Evolutionary conservation across 2,888 invertebrate species (phyloP), one percentile per base, ranked within the genome.

Genomic region (Zygogramma bicolorata): DNA sequence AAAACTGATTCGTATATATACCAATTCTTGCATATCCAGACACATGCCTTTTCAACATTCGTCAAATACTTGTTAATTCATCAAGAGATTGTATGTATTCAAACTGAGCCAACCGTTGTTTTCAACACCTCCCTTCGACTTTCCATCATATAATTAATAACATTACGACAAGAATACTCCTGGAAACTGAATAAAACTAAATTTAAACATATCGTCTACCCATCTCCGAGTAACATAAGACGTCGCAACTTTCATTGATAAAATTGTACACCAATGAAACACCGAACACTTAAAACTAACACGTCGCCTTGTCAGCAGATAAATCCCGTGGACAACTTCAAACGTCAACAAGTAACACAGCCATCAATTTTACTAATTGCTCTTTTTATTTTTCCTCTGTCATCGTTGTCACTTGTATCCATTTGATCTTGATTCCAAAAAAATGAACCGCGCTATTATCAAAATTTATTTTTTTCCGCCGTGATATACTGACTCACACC

Each of bases 351-450:
- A 25, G 25, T 13, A 10, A 25, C 22, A 25, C 53, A 25, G 25
- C 62, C 46, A 63, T 46, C 46, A 63, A 63, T 63, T 53, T 53
- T 10, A 53, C 25, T 53, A 53, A 53, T 53, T 53, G 25, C 62
- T 27, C 25, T 25, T 42, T 46, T 46, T 46, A 63, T 63, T 29
- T 38, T 46, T 29, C 15, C 27, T 8, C 20, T 49, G 49, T 63
- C 63, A 63, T 46, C 49, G 49, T 31, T 29, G 25, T 25, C 18
- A 27, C 31, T 7, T 29, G 13, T 7, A 63, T 46, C 49, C 63
- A 63, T 63, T 63, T 63, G 63, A 63, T 63, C 63, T 63, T 20
- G 46, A n/a, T 20, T 63, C 31, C 25, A 49, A 63, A 63, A 62
- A 46, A 63, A 49, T 46, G 25, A 63, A 63, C 29, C 63, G 18